Conservation (phyloP, 2,888 invertebrate genomes). For the Liposcelis brunnea region DNA sequence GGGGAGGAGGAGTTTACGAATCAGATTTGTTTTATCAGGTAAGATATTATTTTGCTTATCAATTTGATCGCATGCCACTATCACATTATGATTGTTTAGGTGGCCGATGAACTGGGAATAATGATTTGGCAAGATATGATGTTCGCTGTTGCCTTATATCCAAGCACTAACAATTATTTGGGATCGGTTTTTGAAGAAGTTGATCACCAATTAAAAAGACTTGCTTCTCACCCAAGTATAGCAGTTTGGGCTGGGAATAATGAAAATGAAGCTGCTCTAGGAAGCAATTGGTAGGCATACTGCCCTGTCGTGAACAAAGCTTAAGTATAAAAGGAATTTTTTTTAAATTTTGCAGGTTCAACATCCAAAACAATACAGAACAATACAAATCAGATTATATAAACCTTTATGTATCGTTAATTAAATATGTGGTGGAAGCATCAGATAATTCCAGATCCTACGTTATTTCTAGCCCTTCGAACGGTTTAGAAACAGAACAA, state of each 20-base stretch:
- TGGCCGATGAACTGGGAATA: conserved; percentile 77
- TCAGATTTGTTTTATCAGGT: conserved; percentile 68
- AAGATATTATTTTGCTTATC: too few species aligned
- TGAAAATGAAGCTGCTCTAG: conserved; percentile 84
- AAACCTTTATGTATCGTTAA: conserved; percentile 61
- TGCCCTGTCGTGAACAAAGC: too few species aligned
- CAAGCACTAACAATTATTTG: conserved; percentile 52
- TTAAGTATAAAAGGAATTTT: too few species aligned
- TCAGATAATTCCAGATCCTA: conserved; percentile 49
- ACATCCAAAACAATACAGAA: conserved; percentile 31
- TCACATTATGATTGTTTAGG: too few species aligned
- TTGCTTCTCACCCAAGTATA: conserved; percentile 75
- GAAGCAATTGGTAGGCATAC: conserved; percentile 51
- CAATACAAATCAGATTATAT: conserved; percentile 60
- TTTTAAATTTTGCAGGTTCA: conserved; percentile 33
- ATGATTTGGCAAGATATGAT: conserved; percentile 96
- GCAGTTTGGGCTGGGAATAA: conserved; percentile 88
- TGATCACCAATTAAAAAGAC: conserved; percentile 56
- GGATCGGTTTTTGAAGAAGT: conserved; percentile 57
- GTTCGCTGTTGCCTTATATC: conserved; percentile 94
- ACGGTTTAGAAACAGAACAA: conserved; percentile 52
- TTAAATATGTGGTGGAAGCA: conserved; percentile 43
- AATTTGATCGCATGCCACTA: too few species aligned
- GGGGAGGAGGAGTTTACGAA: conserved; percentile 98
- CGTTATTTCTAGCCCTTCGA: conserved; percentile 80